Evolutionary conservation across 2,113 vertebrate species (phyloP).

Genomic region (Dendrocopos noguchii): DNA sequence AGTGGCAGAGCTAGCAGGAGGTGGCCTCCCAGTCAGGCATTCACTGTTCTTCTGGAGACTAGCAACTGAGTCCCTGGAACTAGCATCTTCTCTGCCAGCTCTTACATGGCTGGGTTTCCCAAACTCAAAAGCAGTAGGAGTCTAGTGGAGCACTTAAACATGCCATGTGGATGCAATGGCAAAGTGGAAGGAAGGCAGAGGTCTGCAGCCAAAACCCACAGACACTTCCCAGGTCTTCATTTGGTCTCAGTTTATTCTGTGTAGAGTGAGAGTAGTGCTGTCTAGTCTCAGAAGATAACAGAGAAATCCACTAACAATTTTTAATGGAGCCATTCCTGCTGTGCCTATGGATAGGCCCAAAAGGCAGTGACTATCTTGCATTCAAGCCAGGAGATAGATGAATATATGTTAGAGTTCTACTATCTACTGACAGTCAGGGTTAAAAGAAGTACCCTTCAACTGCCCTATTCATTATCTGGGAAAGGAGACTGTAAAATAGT

Average conservation of each 20-base stretch:
- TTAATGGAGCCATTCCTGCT: neutral
- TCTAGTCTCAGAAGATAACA: neutral
- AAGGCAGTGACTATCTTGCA: neutral
- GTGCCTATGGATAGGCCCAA: neutral
- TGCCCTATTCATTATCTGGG: neutral
- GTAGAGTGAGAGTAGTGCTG: neutral
- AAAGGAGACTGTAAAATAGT: neutral
- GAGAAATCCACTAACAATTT: neutral
- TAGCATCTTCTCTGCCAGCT: neutral
- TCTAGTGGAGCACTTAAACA: neutral
- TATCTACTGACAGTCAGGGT: neutral
- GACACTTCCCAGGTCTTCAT: neutral
- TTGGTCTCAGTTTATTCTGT: neutral
- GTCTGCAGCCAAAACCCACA: neutral
- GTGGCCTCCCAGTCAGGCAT: neutral
- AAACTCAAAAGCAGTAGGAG: neutral
- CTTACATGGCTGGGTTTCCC: neutral
- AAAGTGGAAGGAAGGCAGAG: neutral
- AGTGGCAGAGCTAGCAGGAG: neutral
- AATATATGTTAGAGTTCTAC: neutral
- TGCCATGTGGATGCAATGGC: rapidly evolving
- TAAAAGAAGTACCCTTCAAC: neutral
- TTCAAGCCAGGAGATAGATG: neutral
- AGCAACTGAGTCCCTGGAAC: rapidly evolving
- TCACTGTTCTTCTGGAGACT: neutral